phyloP scores from a whole-genome alignment of 2,797 vertebrate genomes.

The Cheracebus regulus region DNA sequence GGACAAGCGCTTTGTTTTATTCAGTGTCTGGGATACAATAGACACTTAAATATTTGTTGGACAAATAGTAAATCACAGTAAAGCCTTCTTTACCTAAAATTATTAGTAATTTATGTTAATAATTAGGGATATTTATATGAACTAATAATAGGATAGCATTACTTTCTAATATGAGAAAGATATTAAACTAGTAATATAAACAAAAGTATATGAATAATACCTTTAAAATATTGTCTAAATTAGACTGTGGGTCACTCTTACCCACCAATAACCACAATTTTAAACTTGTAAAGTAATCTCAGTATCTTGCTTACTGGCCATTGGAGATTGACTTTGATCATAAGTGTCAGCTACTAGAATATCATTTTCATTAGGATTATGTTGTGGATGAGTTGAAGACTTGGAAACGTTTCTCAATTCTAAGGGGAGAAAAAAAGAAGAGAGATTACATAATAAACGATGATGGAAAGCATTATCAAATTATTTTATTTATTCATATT shows the following conservation, averaged over 20 bases:
- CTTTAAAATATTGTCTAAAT: conserved; percentile 33
- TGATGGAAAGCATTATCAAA: neutral
- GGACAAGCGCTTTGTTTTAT: conserved; percentile 15
- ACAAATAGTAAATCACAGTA: conserved; percentile 23
- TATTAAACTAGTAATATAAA: conserved; percentile 39
- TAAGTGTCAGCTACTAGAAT: conserved; percentile 94
- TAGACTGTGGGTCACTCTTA: neutral
- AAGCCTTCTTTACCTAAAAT: conserved; percentile 41
- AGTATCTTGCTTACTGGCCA: conserved; percentile 81
- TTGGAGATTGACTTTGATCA: conserved; percentile 85
- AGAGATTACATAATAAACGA: conserved; percentile 24
- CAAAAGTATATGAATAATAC: conserved; percentile 27
- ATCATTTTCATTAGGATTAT: conserved; percentile 78
- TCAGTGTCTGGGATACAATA: neutral
- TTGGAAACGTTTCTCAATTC: conserved; percentile 78
- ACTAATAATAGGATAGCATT: conserved; percentile 23
- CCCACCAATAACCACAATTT: conserved; percentile 1
- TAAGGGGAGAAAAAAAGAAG: conserved; percentile 56
- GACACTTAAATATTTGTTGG: conserved; percentile 10
- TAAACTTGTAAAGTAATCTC: conserved; percentile 49
- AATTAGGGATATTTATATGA: neutral
- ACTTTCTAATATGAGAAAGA: conserved; percentile 39
- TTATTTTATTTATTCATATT: neutral
- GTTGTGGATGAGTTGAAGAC: conserved; percentile 72
- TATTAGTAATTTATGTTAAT: conserved; percentile 17